These are phyloP conservation scores for Phalanger gymnotis DNA, from an alignment of 2,797 vertebrate species.

Conservation along the genomic window DNA sequence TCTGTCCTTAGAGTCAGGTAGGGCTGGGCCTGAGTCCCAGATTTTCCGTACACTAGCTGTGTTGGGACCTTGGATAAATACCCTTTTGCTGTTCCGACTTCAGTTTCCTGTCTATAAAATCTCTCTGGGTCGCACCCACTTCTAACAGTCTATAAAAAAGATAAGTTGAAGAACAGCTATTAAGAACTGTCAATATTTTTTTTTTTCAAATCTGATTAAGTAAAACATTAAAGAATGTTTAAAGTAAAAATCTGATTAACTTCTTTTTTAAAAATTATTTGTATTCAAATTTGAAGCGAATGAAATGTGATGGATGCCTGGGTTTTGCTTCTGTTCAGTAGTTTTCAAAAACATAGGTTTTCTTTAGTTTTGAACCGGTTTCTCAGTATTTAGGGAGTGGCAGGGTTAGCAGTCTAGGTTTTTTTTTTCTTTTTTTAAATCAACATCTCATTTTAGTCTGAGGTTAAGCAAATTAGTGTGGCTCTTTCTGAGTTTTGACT, in stretches of 20 bases:
- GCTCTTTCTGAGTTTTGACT: background rate
- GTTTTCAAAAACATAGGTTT: background rate
- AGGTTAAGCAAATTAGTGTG: background rate
- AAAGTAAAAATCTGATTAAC: background rate
- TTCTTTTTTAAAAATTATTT: background rate
- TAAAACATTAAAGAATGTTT: background rate
- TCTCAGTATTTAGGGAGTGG: background rate
- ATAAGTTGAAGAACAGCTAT: background rate
- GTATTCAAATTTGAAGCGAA: background rate
- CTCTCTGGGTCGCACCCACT: background rate
- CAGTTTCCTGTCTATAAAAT: background rate
- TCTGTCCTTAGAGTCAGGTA: background rate
- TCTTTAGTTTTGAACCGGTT: slow-evolving; percentile 1
- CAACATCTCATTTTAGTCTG: background rate
- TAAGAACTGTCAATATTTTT: background rate
- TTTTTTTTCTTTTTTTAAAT: background rate
- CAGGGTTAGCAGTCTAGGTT: background rate
- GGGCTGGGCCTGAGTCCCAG: background rate
- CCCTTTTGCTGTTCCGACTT: background rate
- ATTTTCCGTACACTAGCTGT: background rate
- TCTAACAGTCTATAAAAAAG: background rate
- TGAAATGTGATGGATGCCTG: background rate
- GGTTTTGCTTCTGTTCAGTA: background rate
- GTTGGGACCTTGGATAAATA: background rate
- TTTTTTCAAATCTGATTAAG: background rate